phyloP scores from a whole-genome alignment of 2,888 invertebrate species.

The Diarsia rubi region DNA sequence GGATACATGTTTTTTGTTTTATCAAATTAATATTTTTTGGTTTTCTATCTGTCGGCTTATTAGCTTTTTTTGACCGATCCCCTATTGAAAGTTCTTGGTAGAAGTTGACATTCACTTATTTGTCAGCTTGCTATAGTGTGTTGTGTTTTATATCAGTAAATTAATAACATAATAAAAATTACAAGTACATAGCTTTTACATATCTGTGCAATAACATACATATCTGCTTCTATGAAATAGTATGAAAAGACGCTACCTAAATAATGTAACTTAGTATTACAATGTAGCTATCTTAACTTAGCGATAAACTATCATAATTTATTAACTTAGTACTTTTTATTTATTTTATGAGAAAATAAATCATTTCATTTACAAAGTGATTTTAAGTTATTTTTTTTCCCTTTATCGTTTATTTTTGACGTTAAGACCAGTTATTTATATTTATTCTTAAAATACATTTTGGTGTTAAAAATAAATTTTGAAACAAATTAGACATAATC shows the following conservation, averaged over 20 bases:
- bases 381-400: conserved; percentile 74
- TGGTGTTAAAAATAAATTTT: conserved; percentile 16
- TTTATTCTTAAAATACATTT: conserved; percentile 8
- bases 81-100: background rate
- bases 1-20: too few species aligned
- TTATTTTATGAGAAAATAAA: conserved; percentile 78
- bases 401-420: conserved; percentile 50
- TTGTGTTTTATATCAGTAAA: conserved; percentile 28
- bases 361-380: conserved; percentile 73
- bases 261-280: conserved; percentile 71
- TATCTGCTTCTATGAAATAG: conserved; percentile 88
- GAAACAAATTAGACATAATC: conserved; percentile 20
- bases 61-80: too few species aligned
- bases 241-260: conserved; percentile 68
- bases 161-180: conserved; percentile 20
- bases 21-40: too few species aligned
- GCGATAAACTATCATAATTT: conserved; percentile 68
- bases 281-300: conserved; percentile 68
- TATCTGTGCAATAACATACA: conserved; percentile 81
- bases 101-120: background rate
- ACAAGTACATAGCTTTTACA: conserved; percentile 67
- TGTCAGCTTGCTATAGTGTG: background rate
- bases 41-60: too few species aligned
- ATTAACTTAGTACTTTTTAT: conserved; percentile 73
- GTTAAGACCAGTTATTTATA: conserved; percentile 9